Evolutionary conservation across 2,797 vertebrate species (phyloP).

Genomic region (Enteromius viviparus): DNA sequence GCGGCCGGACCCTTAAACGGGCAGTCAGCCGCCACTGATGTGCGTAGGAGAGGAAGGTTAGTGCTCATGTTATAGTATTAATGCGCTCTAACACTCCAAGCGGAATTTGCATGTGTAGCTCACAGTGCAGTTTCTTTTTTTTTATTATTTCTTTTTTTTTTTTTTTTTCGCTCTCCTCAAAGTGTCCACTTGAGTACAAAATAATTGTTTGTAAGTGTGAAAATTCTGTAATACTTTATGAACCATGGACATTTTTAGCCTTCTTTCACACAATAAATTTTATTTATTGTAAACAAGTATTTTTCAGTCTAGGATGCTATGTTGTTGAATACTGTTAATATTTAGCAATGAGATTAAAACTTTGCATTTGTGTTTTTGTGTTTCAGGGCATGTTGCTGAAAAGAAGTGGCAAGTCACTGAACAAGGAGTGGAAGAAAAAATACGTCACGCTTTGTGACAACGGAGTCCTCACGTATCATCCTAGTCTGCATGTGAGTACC

Average conservation of each 20-base stretch:
- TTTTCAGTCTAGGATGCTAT: background rate
- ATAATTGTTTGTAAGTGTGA: slow-evolving; percentile 16
- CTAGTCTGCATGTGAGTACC: slow-evolving; percentile 90
- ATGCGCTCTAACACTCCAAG: slow-evolving; percentile 29
- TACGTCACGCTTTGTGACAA: slow-evolving; percentile 96
- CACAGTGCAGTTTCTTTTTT: background rate
- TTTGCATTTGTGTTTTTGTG: slow-evolving; percentile 10
- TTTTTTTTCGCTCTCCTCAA: background rate
- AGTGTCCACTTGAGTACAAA: slow-evolving; percentile 15
- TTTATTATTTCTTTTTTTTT: too few species aligned
- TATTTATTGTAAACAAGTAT: too few species aligned
- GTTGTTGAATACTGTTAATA: background rate
- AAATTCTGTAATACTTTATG: background rate
- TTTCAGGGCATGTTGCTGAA: slow-evolving; percentile 94
- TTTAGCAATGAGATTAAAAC: background rate
- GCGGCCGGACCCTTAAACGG: slow-evolving; percentile 68
- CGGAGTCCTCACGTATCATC: slow-evolving; percentile 95
- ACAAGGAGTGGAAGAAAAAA: slow-evolving; percentile 99
- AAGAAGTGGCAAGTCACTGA: slow-evolving; percentile 91
- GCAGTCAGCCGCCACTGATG: slow-evolving; percentile 72
- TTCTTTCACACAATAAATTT: background rate
- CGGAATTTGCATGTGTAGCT: slow-evolving; percentile 17
- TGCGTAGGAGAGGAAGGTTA: slow-evolving; percentile 67
- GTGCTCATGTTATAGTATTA: slow-evolving; percentile 40
- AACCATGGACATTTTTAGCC: background rate